Evolutionary conservation across 2,797 vertebrate species (phyloP).

Genomic region (Apogon talboti): DNA sequence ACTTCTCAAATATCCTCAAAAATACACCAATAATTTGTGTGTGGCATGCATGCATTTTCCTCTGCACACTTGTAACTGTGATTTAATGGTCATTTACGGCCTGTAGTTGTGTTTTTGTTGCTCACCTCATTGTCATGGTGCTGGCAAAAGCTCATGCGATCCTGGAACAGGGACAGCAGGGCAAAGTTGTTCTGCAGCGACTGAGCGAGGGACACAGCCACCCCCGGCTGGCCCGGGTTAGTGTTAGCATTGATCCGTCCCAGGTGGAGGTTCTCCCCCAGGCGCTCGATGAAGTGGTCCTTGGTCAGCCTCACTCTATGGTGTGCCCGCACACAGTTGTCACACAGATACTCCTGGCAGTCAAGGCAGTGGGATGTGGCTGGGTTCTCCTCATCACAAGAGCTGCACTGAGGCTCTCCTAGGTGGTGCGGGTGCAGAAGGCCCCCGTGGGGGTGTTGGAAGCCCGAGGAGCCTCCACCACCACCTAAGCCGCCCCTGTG

Average conservation of each 20-base stretch:
- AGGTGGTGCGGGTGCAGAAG: constrained; percentile 81
- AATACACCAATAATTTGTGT: background rate
- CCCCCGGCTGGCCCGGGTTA: constrained; percentile 58
- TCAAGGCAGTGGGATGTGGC: constrained; percentile 93
- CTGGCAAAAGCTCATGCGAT: constrained; percentile 91
- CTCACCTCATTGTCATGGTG: constrained; percentile 92
- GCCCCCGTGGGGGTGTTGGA: constrained; percentile 75
- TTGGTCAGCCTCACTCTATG: constrained; percentile 94
- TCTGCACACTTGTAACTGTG: background rate
- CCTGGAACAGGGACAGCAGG: constrained; percentile 89
- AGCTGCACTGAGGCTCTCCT: constrained; percentile 89
- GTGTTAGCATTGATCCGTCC: constrained; percentile 69
- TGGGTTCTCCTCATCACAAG: constrained; percentile 91
- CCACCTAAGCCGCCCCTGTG: constrained; percentile 67
- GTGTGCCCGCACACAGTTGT: constrained; percentile 93
- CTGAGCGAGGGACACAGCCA: constrained; percentile 75
- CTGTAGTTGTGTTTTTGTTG: background rate
- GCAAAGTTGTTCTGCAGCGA: constrained; percentile 87
- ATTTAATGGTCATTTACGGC: too few relatives aligned
- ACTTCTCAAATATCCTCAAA: background rate
- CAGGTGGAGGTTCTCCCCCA: constrained; percentile 78
- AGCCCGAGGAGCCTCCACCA: constrained; percentile 61
- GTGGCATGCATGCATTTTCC: background rate
- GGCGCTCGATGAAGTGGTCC: constrained; percentile 93
- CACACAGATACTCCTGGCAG: constrained; percentile 94